These are phyloP conservation scores for Drosophila pectinifera DNA, from an alignment of 1,140 invertebrate species.

Conservation along the genomic window DNA sequence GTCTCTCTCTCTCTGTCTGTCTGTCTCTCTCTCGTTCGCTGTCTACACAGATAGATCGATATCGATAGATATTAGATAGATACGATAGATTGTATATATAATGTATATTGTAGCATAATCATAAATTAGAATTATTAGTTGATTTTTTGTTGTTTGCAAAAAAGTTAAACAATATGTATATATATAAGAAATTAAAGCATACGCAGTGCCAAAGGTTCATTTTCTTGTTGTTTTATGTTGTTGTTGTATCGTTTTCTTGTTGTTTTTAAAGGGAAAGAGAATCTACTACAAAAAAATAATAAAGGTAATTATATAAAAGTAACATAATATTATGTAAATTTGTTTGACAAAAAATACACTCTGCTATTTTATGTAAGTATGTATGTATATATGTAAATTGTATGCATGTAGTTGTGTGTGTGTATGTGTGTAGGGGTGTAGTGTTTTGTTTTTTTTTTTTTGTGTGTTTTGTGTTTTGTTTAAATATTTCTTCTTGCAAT, in stretches of 20 bases:
- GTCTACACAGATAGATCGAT: constrained; percentile 41
- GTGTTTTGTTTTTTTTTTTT: constrained; percentile 15
- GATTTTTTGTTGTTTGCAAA: constrained; percentile 51
- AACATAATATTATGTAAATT: constrained; percentile 70
- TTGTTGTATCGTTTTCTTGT: constrained; percentile 10
- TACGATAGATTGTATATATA: constrained; percentile 52
- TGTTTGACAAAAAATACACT: constrained; percentile 83
- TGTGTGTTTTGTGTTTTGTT: constrained; percentile 23
- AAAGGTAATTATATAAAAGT: constrained; percentile 47
- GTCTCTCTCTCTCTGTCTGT: constrained; percentile 5
- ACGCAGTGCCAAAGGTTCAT: constrained; percentile 48
- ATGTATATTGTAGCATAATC: constrained; percentile 69
- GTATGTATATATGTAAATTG: constrained; percentile 56
- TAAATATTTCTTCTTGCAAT: constrained; percentile 43
- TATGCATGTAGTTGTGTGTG: constrained; percentile 40
- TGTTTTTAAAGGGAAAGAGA: constrained; percentile 29
- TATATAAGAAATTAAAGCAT: constrained; percentile 52
- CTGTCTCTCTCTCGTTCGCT: constrained; percentile 21
- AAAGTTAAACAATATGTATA: constrained; percentile 51
- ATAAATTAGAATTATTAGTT: constrained; percentile 74
- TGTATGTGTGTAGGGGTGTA: constrained; percentile 37
- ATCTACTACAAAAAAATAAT: constrained; percentile 57
- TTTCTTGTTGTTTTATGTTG: constrained; percentile 6
- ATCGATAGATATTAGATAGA: constrained; percentile 51
- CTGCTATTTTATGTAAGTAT: constrained; percentile 66